Evolutionary conservation across 35 echinoderm and acorn worm genomes (phyloP).

Genomic region (Eucidaris tribuloides): DNA sequence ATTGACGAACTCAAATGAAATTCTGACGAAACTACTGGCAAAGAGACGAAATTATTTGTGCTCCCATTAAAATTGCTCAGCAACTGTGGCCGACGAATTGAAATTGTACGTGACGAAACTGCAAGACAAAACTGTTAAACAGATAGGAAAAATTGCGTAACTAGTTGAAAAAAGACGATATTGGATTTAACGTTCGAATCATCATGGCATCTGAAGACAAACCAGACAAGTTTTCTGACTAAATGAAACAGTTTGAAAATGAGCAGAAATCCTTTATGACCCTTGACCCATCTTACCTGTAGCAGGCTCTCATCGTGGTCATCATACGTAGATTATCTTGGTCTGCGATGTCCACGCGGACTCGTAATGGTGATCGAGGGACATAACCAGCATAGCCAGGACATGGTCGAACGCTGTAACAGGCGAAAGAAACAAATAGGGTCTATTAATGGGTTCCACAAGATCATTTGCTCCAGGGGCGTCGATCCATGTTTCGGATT

Average conservation of each 20-base stretch:
- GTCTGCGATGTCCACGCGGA: constrained; percentile 15
- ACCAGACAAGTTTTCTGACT: not conserved
- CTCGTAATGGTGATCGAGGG: constrained; percentile 64
- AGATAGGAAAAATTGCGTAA: too few relatives aligned
- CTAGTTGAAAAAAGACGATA: too few relatives aligned
- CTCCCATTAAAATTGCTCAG: too few relatives aligned
- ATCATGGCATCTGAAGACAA: not conserved
- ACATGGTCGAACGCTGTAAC: constrained; percentile 74
- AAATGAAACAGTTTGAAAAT: not conserved
- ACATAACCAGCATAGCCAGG: constrained; percentile 89
- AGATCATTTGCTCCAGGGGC: not conserved
- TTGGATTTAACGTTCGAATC: too few relatives aligned
- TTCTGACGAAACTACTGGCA: too few relatives aligned
- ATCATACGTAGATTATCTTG: constrained; percentile 19
- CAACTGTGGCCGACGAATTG: too few relatives aligned
- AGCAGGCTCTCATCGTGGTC: constrained; percentile 68
- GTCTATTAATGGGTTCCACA: not conserved
- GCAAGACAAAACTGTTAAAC: too few relatives aligned
- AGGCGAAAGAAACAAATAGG: too few relatives aligned
- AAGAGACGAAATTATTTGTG: too few relatives aligned
- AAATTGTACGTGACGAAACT: too few relatives aligned
- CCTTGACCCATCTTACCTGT: constrained; percentile 59
- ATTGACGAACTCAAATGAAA: too few relatives aligned
- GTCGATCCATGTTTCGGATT: too few relatives aligned
- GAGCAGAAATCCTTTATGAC: not conserved